Evolutionary conservation across 1,140 invertebrate genomes (phyloP), one percentile per base, ranked within the genome.

Genomic region (Belonocnema kinseyi): DNA sequence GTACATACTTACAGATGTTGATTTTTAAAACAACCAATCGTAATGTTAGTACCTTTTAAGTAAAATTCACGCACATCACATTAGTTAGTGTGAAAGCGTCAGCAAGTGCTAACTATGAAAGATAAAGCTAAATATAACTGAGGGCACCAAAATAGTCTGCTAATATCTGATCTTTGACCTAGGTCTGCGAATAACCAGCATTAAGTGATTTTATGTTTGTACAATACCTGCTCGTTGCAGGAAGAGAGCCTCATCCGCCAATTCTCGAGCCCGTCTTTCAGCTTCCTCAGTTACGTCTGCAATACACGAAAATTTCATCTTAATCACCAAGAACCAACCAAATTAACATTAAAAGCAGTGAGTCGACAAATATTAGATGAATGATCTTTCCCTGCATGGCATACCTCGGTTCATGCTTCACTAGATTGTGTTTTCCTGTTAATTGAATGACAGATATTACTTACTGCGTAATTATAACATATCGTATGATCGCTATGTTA

Each of bases 51-150:
- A 86, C 80, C 85, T 85, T 84, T 90, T 87, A 85, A 88, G 86
- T 88, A 87, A 90, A 90, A 89, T 73, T 89, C 88, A 88, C 85
- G 86, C 88, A 85, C 87, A 79, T 79, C 83, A 77, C 88, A 86
- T 88, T 79, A 85, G 84, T 91, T 86, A 88, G 90, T 91, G 90
- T 91, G 82, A 83, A 92, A 92, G 91, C 90, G 87, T 91, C 83
- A 89, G 89, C 90, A 90, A 88, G 90, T 92, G 90, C 90, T 90
- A 91, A 89, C 89, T 91, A 92, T 91, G 81, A 83, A 92, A 92
- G 91, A 92, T 92, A 92, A 92, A 92, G 90, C 90, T 92, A 92
- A 92, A 92, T 91, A 91, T 91, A 91, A 91, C 90, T 88, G 90
- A 91, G 91, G 91, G 91, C 87, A 92, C 91, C 91, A 91, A 89